Evolutionary conservation across 2,113 vertebrate genomes (phyloP), one percentile per base, ranked within the genome.

Genomic region (Leptocoma aspasia): DNA sequence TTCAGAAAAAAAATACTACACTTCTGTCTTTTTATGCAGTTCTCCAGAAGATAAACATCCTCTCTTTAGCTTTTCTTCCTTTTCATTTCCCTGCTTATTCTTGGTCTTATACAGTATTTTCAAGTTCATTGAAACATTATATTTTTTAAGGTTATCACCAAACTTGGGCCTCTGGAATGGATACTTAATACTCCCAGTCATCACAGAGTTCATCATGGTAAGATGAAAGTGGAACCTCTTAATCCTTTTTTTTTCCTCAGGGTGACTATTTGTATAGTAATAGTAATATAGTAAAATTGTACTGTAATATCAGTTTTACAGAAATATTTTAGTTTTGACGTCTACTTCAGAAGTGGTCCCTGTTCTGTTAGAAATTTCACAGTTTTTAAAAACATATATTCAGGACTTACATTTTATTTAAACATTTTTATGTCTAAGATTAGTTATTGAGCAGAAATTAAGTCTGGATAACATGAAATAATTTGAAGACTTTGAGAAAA

Each of bases 101-200:
- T 81, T 82, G n/a, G 52, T 87, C 56, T 90, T 37, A 28, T 7
- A 13, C 4, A 37, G 6, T 72, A 35, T 63, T 76, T 90, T 81
- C 7, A 45, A 24, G 37, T 56, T 85, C 1, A 90, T 69, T 76
- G 41, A 81, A 91, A 57, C 8, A 18, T 76, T 68, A 22, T 3
- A 22, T 77, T 94, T 90, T 95, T 91, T 77, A 89, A 99, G 99
- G 31, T 99, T 78, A 98, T 99, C 82, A 94, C 70, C 91, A 98
- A 98, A 68, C 98, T 99, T 44, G 99, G 99, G 30, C 98, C 99
- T 80, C 95, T 99, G 95, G 99, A 99, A 96, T 98, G 98, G 97
- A 90, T 99, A 90, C 97, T 99, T 47, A 99, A 99, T 97, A 99
- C 99, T 53, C 99, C 99, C 14, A 99, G 98, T 94, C 99, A 99